phyloP scores from a whole-genome alignment of 2,888 invertebrate species.

The Euclidia mi region DNA sequence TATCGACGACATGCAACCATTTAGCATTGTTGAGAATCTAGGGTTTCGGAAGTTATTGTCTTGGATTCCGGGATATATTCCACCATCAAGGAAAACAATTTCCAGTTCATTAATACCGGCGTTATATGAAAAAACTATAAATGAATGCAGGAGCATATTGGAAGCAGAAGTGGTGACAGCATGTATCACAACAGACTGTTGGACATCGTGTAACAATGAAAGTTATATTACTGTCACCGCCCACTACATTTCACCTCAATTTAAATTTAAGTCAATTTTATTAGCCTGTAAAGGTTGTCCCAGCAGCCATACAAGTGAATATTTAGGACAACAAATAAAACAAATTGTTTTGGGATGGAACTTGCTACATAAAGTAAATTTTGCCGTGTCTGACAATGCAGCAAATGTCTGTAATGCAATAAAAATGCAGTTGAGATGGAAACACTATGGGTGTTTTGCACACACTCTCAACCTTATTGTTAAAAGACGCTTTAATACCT shows the following conservation, averaged over 20 bases:
- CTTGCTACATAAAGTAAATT: too few relatives aligned
- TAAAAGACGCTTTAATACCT: too few relatives aligned
- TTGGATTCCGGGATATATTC: too few relatives aligned
- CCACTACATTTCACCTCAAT: slow-evolving; percentile 11
- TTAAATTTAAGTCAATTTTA: slow-evolving; percentile 10
- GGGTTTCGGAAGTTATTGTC: too few relatives aligned
- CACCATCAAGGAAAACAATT: too few relatives aligned
- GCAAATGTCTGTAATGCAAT: slow-evolving; percentile 11
- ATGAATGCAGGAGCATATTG: too few relatives aligned
- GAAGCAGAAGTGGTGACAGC: too few relatives aligned
- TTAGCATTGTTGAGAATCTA: too few relatives aligned
- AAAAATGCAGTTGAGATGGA: slow-evolving; percentile 7
- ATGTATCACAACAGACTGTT: slow-evolving; percentile 6
- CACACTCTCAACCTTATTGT: neutral
- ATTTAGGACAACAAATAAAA: slow-evolving; percentile 9
- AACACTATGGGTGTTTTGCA: slow-evolving; percentile 5
- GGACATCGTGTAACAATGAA: slow-evolving; percentile 8
- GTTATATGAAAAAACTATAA: too few relatives aligned
- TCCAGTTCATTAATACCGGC: too few relatives aligned
- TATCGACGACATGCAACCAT: too few relatives aligned
- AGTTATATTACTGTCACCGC: slow-evolving; percentile 13
- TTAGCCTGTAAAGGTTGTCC: slow-evolving; percentile 7
- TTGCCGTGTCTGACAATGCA: slow-evolving; percentile 12
- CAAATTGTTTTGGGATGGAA: slow-evolving; percentile 7
- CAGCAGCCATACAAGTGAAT: slow-evolving; percentile 10